A percentile compares a stretch with the other conserved stretches of the same genome.
Conservation (phyloP, 2,113 vertebrate genomes). For the Rhinopomastus cyanomelas region DNA sequence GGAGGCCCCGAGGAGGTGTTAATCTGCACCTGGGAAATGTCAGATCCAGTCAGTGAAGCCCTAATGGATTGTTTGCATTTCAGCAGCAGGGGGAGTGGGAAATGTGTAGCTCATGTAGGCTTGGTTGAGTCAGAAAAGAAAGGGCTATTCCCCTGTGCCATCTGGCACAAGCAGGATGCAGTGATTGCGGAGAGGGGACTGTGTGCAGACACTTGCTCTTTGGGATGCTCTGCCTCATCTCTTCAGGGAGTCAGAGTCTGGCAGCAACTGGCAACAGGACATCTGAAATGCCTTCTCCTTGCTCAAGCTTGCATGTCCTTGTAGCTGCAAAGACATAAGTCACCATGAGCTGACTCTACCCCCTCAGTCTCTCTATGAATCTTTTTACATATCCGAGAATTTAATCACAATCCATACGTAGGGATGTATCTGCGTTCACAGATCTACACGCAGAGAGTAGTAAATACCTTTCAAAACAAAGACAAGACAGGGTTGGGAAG, state of each 20-base stretch:
- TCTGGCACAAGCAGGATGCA: neutral
- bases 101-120: neutral
- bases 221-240: neutral
- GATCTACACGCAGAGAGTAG: neutral
- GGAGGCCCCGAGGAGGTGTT: slow-evolving; percentile 4
- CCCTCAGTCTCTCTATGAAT: neutral
- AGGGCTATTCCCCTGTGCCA: neutral
- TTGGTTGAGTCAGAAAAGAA: slow-evolving; percentile 29
- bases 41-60: slow-evolving; percentile 19
- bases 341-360: neutral
- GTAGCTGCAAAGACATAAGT: neutral
- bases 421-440: neutral
- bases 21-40: slow-evolving; percentile 66
- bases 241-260: slow-evolving; percentile 21
- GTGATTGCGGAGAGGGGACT: neutral
- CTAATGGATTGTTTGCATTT: slow-evolving; percentile 40
- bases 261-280: neutral
- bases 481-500: neutral
- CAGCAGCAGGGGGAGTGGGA: neutral
- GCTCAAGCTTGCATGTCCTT: neutral
- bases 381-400: neutral
- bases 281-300: slow-evolving; percentile 14
- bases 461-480: neutral
- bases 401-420: neutral
- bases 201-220: neutral